phyloP scores from a whole-genome alignment of 2,113 vertebrate genomes.

The Ranitomeya variabilis region DNA sequence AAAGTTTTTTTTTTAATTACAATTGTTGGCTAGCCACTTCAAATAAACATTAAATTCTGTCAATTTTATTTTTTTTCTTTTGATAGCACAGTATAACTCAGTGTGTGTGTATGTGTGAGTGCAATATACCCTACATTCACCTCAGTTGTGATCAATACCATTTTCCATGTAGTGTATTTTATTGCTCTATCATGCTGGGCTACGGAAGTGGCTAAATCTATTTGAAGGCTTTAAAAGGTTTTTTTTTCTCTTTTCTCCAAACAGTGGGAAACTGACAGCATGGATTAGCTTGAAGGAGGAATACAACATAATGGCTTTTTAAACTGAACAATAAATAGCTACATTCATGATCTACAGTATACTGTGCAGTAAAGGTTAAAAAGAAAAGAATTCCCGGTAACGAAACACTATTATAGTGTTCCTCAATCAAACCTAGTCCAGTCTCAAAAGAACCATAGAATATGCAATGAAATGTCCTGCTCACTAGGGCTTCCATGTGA shows the following conservation, averaged over 20 bases:
- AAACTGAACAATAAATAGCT: constrained; percentile 15
- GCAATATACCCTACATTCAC: constrained; percentile 24
- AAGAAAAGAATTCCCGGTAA: constrained; percentile 8
- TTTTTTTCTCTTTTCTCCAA: constrained; percentile 12
- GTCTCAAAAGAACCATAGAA: neutral
- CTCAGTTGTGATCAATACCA: constrained; percentile 36
- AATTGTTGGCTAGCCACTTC: too few species aligned
- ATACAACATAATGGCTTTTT: constrained; percentile 16
- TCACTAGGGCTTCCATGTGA: neutral
- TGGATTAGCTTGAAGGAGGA: constrained; percentile 1
- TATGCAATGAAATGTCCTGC: neutral
- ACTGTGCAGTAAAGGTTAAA: constrained; percentile 6
- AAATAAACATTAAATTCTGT: neutral
- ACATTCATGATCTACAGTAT: constrained; percentile 1
- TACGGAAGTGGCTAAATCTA: constrained; percentile 18
- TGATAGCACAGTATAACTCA: neutral
- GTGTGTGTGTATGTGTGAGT: neutral
- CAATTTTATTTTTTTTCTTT: neutral
- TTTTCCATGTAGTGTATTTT: constrained; percentile 36
- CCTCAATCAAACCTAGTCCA: neutral
- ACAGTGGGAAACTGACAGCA: constrained; percentile 25
- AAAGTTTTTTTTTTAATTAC: too few species aligned
- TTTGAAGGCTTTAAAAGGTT: constrained; percentile 42
- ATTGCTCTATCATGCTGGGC: constrained; percentile 31
- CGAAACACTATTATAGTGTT: neutral